A percentile compares a stretch with the other conserved stretches of the same genome.
Evolutionary conservation across 2,113 vertebrate genomes (phyloP).

Genomic region (Mugil cephalus): DNA sequence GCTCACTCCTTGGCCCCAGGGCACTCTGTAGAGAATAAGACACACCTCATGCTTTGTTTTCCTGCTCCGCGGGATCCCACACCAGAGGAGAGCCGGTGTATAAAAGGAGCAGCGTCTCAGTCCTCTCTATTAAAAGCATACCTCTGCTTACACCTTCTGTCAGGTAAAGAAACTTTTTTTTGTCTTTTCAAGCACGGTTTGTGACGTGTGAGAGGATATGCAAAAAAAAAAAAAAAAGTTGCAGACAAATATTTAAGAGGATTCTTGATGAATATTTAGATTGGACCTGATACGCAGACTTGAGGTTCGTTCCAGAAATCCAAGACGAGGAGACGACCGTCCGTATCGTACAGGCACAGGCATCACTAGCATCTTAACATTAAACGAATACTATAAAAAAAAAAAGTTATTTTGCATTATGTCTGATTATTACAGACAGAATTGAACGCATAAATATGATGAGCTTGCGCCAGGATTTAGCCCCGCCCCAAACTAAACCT

Average conservation of each 20-base stretch:
- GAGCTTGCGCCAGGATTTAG: no score
- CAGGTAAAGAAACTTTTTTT: constrained; percentile 25
- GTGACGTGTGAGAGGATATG: neutral
- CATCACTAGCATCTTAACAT: constrained; percentile 11
- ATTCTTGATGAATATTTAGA: constrained; percentile 32
- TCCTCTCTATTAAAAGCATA: constrained; percentile 57
- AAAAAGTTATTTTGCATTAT: no score
- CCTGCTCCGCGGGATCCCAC: constrained; percentile 66
- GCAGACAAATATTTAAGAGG: constrained; percentile 10
- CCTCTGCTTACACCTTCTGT: constrained; percentile 36
- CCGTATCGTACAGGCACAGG: no score
- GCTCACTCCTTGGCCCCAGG: constrained; percentile 81
- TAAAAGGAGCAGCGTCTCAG: constrained; percentile 48
- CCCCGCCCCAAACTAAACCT: no score
- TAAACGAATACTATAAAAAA: neutral
- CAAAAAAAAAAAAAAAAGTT: neutral
- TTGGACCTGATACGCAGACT: constrained; percentile 28
- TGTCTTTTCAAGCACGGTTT: neutral
- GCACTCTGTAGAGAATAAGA: constrained; percentile 77
- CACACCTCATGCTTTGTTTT: constrained; percentile 82
- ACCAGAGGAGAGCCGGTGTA: constrained; percentile 52
- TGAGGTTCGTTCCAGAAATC: constrained; percentile 36
- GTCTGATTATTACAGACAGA: neutral
- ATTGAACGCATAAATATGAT: no score
- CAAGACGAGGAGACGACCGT: no score